A percentile compares a stretch with the other conserved stretches of the same genome.
Evolutionary conservation across 2,113 vertebrate species (phyloP).

Genomic region (Oenanthe melanoleuca): DNA sequence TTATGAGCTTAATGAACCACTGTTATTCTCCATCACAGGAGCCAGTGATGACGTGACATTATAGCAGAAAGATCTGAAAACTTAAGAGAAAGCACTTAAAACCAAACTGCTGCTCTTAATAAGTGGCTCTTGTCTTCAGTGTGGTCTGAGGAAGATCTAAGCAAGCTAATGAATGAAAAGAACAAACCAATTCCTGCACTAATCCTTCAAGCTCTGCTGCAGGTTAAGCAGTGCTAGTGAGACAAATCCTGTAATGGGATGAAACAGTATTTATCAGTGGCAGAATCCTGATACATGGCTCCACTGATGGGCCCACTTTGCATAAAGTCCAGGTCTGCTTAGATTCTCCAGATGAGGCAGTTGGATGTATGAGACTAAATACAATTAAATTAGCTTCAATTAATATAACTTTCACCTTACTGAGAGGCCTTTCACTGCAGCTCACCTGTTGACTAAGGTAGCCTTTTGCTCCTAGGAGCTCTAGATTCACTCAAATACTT

Average conservation of each 20-base stretch:
- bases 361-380: neutral
- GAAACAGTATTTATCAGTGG: neutral
- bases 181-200: neutral
- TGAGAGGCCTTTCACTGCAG: neutral
- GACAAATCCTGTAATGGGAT: slow-evolving; percentile 2
- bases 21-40: slow-evolving; percentile 40
- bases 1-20: slow-evolving; percentile 63
- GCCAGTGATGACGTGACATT: slow-evolving; percentile 21
- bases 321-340: neutral
- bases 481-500: neutral
- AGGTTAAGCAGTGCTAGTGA: neutral
- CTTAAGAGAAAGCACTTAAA: slow-evolving; percentile 39
- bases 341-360: neutral
- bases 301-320: neutral
- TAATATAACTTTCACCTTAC: neutral
- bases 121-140: slow-evolving; percentile 42
- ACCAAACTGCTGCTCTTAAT: slow-evolving; percentile 46
- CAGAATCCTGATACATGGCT: neutral
- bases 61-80: slow-evolving; percentile 48
- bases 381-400: neutral
- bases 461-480: neutral
- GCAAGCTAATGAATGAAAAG: slow-evolving; percentile 3
- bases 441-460: neutral
- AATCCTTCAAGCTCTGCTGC: neutral
- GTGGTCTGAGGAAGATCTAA: slow-evolving; percentile 53